phyloP scores from a whole-genome alignment of 2,888 invertebrate species.

The Anaspis maculata region DNA sequence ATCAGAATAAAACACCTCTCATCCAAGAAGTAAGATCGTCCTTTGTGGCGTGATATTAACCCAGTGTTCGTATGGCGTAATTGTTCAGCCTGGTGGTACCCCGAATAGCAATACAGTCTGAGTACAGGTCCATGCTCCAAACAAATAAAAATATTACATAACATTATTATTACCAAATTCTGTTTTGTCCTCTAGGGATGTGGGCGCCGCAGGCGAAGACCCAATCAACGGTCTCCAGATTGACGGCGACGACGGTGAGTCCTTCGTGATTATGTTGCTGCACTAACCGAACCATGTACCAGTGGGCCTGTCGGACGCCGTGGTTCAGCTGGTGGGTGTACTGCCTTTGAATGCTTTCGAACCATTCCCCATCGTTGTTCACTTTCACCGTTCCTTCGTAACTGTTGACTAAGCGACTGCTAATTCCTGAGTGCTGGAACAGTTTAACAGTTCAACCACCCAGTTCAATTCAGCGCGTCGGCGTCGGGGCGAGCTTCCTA shows the following conservation, averaged over 20 bases:
- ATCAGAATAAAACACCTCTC: too few relatives aligned
- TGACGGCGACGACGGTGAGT: conserved; percentile 58
- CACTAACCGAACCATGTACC: conserved; percentile 55
- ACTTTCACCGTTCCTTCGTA: conserved; percentile 25
- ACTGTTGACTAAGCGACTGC: conserved; percentile 1
- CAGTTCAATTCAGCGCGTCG: too few relatives aligned
- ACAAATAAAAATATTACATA: too few relatives aligned
- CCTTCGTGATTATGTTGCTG: conserved; percentile 49
- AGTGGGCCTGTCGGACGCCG: conserved; percentile 30
- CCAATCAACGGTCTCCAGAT: conserved; percentile 66
- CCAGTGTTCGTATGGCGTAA: not conserved
- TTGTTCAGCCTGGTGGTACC: conserved; percentile 1
- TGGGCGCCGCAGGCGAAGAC: conserved; percentile 65
- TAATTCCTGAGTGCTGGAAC: conserved; percentile 7
- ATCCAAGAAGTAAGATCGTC: too few relatives aligned
- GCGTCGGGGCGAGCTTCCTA: too few relatives aligned
- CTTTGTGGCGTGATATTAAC: too few relatives aligned
- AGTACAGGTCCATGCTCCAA: too few relatives aligned
- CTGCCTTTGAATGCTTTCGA: conserved; percentile 42
- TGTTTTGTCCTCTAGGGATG: conserved; percentile 44
- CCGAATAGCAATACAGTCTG: conserved; percentile 2
- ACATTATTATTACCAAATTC: conserved; percentile 63
- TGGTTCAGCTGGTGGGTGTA: conserved; percentile 36
- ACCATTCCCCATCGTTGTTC: conserved; percentile 44
- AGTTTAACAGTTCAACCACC: too few relatives aligned